phyloP scores from a whole-genome alignment of 2,113 vertebrate species.

The Tringa solitaria region DNA sequence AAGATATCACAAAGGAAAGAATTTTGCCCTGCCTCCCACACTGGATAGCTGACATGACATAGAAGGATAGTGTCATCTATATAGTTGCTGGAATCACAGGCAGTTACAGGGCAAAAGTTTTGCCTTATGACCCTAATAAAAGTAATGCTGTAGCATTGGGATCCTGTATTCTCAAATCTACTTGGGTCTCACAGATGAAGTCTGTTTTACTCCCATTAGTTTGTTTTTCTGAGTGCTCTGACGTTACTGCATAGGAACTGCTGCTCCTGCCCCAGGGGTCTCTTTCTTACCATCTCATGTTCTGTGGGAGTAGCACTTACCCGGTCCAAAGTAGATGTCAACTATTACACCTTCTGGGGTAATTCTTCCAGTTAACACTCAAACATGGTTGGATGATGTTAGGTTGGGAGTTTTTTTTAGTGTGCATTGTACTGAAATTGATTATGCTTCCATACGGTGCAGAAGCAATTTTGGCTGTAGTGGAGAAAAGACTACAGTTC shows the following conservation, averaged over 20 bases:
- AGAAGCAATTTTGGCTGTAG: not conserved
- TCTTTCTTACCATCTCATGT: not conserved
- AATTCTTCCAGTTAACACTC: not conserved
- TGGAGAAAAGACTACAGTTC: not conserved
- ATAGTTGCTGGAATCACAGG: not conserved
- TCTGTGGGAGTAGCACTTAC: not conserved
- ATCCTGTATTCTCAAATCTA: not conserved
- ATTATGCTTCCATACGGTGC: not conserved
- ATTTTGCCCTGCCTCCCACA: not conserved
- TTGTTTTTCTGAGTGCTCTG: not conserved
- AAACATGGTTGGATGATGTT: accelerated
- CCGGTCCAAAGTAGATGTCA: not conserved
- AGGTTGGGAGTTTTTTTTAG: too few relatives aligned
- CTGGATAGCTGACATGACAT: accelerated
- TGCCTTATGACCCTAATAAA: not conserved
- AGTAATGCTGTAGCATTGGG: not conserved
- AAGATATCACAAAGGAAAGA: not conserved
- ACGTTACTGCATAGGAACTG: not conserved
- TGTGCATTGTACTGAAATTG: not conserved
- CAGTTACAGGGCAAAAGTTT: not conserved
- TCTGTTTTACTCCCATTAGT: not conserved
- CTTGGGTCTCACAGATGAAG: not conserved
- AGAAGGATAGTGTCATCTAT: not conserved
- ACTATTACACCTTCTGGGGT: not conserved
- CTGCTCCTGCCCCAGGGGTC: not conserved